Percentiles rank a stretch among this genome's conserved stretches.
Conservation (phyloP, 2,888 invertebrate species). For the Drosophila nigricruria region DNA sequence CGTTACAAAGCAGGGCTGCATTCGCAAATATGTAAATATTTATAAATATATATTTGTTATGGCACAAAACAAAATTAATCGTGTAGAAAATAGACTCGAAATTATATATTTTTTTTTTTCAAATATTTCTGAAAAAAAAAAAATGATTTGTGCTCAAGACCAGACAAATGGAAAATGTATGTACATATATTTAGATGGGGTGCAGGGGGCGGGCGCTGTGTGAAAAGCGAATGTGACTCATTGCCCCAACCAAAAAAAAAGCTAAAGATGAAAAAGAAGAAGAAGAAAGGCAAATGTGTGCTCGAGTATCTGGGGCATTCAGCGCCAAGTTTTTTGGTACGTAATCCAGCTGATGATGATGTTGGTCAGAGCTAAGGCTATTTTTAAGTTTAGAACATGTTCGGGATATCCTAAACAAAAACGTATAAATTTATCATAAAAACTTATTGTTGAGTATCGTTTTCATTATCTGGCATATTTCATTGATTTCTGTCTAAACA, state of each 20-base stretch:
- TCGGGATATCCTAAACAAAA: conserved; percentile 33
- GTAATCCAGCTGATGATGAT: conserved; percentile 48
- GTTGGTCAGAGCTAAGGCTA: conserved; percentile 29
- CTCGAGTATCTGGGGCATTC: conserved; percentile 54
- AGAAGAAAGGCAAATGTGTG: conserved; percentile 28
- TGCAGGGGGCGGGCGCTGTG: background rate
- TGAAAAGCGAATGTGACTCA: conserved; percentile 41
- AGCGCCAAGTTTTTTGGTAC: conserved; percentile 42
- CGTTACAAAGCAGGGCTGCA: conserved; percentile 38
- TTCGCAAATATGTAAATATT: background rate
- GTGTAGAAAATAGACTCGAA: conserved; percentile 13
- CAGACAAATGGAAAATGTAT: conserved; percentile 47
- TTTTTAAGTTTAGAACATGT: conserved; percentile 35
- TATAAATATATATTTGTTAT: conserved; percentile 12
- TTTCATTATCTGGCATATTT: conserved; percentile 10
- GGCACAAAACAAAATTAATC: conserved; percentile 9
- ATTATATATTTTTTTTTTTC: conserved; percentile 30
- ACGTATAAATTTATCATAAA: conserved; percentile 4
- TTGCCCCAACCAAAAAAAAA: conserved; percentile 16
- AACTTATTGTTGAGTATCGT: background rate
- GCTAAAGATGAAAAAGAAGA: background rate
- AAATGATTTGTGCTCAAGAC: conserved; percentile 24
- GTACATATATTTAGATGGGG: conserved; percentile 1
- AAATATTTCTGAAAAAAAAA: conserved; percentile 28
- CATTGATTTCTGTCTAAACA: background rate